Evolutionary conservation across 1,140 invertebrate genomes (phyloP).

Genomic region (Popillia japonica): DNA sequence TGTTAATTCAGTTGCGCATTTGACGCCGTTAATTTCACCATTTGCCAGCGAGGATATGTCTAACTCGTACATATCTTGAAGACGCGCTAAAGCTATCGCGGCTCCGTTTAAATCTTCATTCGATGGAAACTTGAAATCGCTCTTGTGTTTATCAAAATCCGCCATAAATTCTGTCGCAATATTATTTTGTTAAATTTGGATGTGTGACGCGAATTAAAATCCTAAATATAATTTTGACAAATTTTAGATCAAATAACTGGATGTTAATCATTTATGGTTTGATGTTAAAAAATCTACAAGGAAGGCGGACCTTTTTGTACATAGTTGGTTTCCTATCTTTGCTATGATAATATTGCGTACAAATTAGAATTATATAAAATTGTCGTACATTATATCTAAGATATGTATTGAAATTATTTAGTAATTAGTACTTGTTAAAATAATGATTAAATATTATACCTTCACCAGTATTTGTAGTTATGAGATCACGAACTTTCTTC

Average conservation of each 20-base stretch:
- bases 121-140: conserved; percentile 82
- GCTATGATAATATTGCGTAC: no score
- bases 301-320: neutral
- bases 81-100: conserved; percentile 88
- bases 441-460: conserved; percentile 60
- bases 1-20: conserved; percentile 76
- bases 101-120: conserved; percentile 94
- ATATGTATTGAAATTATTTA: no score
- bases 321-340: no score
- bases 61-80: conserved; percentile 97
- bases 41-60: conserved; percentile 88
- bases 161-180: conserved; percentile 52
- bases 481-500: conserved; percentile 79
- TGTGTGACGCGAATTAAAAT: no score
- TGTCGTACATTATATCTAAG: no score
- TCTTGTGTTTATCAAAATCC: conserved; percentile 73
- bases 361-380: no score
- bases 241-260: no score
- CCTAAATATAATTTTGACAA: no score
- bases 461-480: conserved; percentile 76
- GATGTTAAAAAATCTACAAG: neutral
- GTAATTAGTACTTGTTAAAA: no score
- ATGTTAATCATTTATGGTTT: no score
- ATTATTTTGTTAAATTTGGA: no score
- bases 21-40: conserved; percentile 86